These are phyloP conservation scores for Siphamia tubifer DNA, from an alignment of 2,113 vertebrate species.

Conservation along the genomic window DNA sequence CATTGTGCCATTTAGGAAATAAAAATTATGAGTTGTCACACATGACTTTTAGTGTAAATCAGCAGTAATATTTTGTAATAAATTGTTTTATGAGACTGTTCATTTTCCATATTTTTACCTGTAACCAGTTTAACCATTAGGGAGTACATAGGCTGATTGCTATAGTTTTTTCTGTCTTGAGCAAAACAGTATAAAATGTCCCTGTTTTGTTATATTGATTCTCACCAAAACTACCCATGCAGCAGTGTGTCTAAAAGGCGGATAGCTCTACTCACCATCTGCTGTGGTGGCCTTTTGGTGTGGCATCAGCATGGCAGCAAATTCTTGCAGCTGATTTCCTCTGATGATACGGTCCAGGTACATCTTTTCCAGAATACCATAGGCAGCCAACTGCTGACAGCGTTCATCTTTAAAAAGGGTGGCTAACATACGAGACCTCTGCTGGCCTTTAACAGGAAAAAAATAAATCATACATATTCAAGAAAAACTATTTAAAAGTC, in stretches of 20 bases:
- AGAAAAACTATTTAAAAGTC: too few relatives aligned
- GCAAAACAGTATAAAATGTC: too few relatives aligned
- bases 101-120: too few relatives aligned
- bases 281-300: constrained; percentile 98
- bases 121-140: too few relatives aligned
- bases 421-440: constrained; percentile 97
- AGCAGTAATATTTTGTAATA: too few relatives aligned
- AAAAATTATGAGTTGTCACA: too few relatives aligned
- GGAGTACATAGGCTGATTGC: too few relatives aligned
- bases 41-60: too few relatives aligned
- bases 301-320: constrained; percentile 98
- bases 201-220: too few relatives aligned
- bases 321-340: constrained; percentile 97
- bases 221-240: background rate
- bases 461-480: background rate
- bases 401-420: constrained; percentile 98
- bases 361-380: constrained; percentile 98
- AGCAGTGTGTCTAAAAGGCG: background rate
- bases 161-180: too few relatives aligned
- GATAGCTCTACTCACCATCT: constrained; percentile 81
- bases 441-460: constrained; percentile 83
- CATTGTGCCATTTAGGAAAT: too few relatives aligned
- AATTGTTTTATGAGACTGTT: too few relatives aligned
- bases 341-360: constrained; percentile 97
- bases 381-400: constrained; percentile 96